These are phyloP conservation scores for Gymnorhina tibicen DNA, from an alignment of 2,113 vertebrate genomes.

Conservation along the genomic window DNA sequence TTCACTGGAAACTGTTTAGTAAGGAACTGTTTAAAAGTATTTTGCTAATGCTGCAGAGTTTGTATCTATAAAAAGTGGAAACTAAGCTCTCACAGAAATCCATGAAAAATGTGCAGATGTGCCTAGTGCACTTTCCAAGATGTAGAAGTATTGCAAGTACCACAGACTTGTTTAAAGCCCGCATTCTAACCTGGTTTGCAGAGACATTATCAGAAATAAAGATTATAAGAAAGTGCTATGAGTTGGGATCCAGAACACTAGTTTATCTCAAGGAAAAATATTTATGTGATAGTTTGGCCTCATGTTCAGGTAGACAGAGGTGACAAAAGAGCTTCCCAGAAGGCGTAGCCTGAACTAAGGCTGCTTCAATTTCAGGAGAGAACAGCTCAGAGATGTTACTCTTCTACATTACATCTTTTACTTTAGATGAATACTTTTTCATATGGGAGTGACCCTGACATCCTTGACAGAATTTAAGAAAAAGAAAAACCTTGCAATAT, in stretches of 20 bases:
- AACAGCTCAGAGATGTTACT: neutral
- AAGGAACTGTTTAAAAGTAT: neutral
- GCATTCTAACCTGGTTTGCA: neutral
- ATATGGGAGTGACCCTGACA: neutral
- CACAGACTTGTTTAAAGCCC: neutral
- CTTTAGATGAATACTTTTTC: neutral
- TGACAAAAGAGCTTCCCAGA: neutral
- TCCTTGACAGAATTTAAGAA: neutral
- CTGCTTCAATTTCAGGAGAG: neutral
- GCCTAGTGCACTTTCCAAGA: neutral
- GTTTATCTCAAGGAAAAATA: neutral
- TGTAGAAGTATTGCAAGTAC: neutral
- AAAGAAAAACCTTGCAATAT: neutral
- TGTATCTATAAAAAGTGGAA: constrained; percentile 1
- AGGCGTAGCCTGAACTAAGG: neutral
- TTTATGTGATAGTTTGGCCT: neutral
- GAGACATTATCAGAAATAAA: neutral
- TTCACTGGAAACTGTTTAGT: neutral
- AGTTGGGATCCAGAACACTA: neutral
- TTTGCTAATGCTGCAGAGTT: constrained; percentile 19
- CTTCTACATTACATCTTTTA: neutral
- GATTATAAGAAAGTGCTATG: neutral
- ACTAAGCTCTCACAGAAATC: neutral
- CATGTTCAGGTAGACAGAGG: neutral
- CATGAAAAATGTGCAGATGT: neutral